phyloP scores from a whole-genome alignment of 2,888 invertebrate genomes.

The Lomographa bimaculata region DNA sequence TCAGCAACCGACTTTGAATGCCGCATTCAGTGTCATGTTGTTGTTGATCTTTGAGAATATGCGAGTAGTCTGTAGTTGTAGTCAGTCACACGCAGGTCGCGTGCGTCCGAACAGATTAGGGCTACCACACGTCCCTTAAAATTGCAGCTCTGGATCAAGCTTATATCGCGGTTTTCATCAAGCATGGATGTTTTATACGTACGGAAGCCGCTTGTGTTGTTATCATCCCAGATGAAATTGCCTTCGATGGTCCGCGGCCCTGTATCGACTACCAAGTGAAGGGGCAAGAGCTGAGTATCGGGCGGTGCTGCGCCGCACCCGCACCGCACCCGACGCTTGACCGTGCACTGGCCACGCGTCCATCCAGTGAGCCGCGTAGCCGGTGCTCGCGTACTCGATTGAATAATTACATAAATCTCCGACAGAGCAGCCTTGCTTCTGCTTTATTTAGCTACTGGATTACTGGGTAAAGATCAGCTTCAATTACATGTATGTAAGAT shows the following conservation, averaged over 20 bases:
- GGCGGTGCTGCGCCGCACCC: conserved; percentile 1
- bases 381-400: conserved; percentile 73
- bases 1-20: conserved; percentile 26
- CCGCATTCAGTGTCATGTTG: conserved; percentile 32
- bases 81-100: conserved; percentile 60
- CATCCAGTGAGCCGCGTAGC: conserved; percentile 30
- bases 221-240: not conserved
- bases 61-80: conserved; percentile 13
- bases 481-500: no score
- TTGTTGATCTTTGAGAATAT: conserved; percentile 29
- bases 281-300: not conserved
- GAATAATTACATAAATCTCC: conserved; percentile 72
- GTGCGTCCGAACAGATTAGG: no score
- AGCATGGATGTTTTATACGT: conserved; percentile 2
- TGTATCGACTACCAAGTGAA: no score
- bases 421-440: conserved; percentile 62
- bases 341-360: conserved; percentile 5
- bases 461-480: conserved; percentile 12
- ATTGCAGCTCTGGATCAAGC: no score
- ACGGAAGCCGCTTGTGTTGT: not conserved
- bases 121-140: no score
- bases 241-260: no score
- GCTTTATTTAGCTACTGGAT: conserved; percentile 32
- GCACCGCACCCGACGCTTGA: conserved; percentile 2
- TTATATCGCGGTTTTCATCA: not conserved